Percentiles rank a stretch among this genome's conserved stretches.
phyloP scores from a whole-genome alignment of 2,888 invertebrate species.

The Sphinx pinastri region DNA sequence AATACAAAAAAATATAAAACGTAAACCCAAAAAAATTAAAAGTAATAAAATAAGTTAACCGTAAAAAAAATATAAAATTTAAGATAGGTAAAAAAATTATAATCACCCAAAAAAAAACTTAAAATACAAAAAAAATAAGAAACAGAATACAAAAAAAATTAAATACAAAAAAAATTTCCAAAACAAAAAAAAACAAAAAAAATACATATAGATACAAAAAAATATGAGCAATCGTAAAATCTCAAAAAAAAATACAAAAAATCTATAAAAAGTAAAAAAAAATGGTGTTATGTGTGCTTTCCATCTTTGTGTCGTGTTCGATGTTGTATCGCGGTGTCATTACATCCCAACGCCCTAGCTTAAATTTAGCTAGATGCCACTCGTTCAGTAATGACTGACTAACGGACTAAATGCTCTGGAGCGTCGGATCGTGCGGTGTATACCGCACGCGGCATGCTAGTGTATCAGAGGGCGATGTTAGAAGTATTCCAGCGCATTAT shows the following conservation, averaged over 20 bases:
- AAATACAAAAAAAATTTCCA: background rate
- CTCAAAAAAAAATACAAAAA: background rate
- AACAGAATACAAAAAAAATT: slow-evolving; percentile 1
- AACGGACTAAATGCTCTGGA: slow-evolving; percentile 8
- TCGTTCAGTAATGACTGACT: slow-evolving; percentile 20
- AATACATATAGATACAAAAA: background rate
- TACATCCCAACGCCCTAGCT: background rate
- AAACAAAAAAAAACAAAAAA: no score
- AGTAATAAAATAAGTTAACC: background rate
- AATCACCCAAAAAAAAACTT: background rate
- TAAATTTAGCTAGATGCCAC: slow-evolving; percentile 15
- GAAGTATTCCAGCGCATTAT: background rate
- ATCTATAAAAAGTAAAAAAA: background rate
- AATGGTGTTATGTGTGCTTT: background rate
- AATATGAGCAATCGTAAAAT: background rate
- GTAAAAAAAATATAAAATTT: background rate
- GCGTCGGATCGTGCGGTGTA: background rate
- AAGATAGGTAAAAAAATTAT: background rate
- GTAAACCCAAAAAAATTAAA: background rate
- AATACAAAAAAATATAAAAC: background rate
- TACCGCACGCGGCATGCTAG: background rate
- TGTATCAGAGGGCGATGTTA: background rate
- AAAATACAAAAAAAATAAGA: background rate
- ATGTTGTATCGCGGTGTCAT: background rate
- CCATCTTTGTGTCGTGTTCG: background rate